These are phyloP conservation scores for Atta cephalotes DNA, from an alignment of 1,140 invertebrate genomes.

Conservation along the genomic window DNA sequence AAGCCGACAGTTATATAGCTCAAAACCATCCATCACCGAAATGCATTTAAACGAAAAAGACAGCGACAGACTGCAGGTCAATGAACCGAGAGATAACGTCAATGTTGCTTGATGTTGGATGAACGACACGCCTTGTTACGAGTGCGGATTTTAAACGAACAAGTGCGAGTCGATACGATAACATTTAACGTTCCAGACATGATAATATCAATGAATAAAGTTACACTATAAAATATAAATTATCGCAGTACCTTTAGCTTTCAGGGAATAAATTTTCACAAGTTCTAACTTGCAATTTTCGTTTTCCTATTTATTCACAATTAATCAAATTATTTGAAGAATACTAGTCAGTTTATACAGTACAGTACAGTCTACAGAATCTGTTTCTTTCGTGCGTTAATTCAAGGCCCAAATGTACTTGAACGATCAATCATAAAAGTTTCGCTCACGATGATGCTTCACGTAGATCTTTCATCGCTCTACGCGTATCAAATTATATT, in stretches of 20 bases:
- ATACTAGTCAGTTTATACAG: background rate
- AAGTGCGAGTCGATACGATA: conserved; percentile 19
- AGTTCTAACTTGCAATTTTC: background rate
- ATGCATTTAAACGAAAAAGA: conserved; percentile 63
- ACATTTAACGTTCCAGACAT: conserved; percentile 8
- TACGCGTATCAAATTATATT: conserved; percentile 48
- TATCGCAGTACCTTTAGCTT: background rate
- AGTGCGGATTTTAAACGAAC: conserved; percentile 38
- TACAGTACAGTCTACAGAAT: background rate
- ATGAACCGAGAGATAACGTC: conserved; percentile 52
- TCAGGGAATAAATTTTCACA: conserved; percentile 10
- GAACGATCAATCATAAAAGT: background rate
- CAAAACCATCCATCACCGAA: conserved; percentile 59
- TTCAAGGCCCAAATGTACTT: background rate
- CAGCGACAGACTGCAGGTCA: conserved; percentile 26
- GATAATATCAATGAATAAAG: conserved; percentile 22
- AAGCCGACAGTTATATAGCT: conserved; percentile 50
- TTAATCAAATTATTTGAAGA: background rate
- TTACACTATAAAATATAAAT: background rate
- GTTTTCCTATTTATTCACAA: background rate
- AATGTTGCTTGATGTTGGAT: conserved; percentile 56
- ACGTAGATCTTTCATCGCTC: conserved; percentile 2
- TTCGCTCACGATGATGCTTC: background rate
- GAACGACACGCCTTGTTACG: conserved; percentile 35
- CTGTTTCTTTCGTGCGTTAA: background rate